Base-by-base conservation (phyloP, 2,888 invertebrate species). In the Amitus sp. region DNA sequence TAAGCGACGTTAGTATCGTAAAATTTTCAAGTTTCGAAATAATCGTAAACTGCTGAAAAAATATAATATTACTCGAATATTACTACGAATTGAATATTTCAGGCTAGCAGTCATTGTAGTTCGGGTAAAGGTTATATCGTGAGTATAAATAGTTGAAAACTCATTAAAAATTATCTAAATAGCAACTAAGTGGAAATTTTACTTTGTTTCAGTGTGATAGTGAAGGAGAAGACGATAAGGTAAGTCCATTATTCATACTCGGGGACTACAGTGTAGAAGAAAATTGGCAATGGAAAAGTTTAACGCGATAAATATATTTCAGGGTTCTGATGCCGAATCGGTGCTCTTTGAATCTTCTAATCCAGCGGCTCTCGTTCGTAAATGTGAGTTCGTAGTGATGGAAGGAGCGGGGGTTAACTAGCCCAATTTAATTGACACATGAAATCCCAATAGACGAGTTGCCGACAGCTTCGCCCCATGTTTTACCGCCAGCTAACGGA, bases 91-190 rank as follows among this genome's bases (percentile, higher is more conserved):
- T n/a, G n/a, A 30, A 30, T 30, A 82, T 87, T 86, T 83, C 87
- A 93, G 93, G 91, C 92, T 85, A 92, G 92, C 89, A 93, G 92
- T 88, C 91, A 92, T 87, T 92, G 93, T 88, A 93, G 92, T 88
- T 93, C 92, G 87, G 93, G 92, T 87, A 93, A 92, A 89, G 93
- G 93, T 89, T 93, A 93, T 92, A 93, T 93, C 93, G 94, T 94
- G 88, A 92, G 94, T 93, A 88, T 85, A 30, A 33, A 34, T 62
- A 48, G 27, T 40, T 46, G 17, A 23, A 47, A 58, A 81, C 74
- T 77, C 18, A 60, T 55, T 63, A 55, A 57, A 13, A 40, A 51
- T 64, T 55, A 52, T 39, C 40, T 52, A 49, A 46, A 50, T 59
- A 34, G 51, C 53, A 20, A 55, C 57, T 50, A 57, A 58, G 47